Percentiles rank a stretch among this genome's conserved stretches.
Conservation (phyloP, 2,888 invertebrate genomes). For the Lochmaea capreae region DNA sequence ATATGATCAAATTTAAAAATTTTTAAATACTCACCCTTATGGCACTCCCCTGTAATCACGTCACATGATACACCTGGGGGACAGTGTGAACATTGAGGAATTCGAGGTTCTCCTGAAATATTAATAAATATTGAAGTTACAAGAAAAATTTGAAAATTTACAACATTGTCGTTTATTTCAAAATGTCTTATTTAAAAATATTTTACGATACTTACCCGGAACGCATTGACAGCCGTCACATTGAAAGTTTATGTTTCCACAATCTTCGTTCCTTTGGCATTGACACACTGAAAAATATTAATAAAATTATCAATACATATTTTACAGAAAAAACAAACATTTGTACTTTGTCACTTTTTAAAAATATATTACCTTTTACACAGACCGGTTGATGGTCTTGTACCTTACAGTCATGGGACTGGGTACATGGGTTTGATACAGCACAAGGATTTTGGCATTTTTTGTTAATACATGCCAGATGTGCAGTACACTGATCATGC, state of each 20-base stretch:
- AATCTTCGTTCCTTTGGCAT: constrained; percentile 77
- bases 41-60: constrained; percentile 83
- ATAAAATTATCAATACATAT: too few relatives aligned
- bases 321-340: neutral
- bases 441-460: constrained; percentile 87
- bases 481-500: constrained; percentile 82
- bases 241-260: constrained; percentile 69
- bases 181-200: neutral
- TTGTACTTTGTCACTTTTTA: too few relatives aligned
- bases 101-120: constrained; percentile 54
- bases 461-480: constrained; percentile 82
- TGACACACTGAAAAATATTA: constrained; percentile 70
- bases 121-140: constrained; percentile 5
- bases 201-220: constrained; percentile 64
- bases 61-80: constrained; percentile 83
- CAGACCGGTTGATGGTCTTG: constrained; percentile 87
- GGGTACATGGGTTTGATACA: constrained; percentile 78
- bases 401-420: constrained; percentile 84
- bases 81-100: constrained; percentile 77
- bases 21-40: constrained; percentile 76
- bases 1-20: constrained; percentile 24
- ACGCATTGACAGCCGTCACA: constrained; percentile 81
- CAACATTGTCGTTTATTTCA: too few relatives aligned
- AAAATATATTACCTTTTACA: constrained; percentile 74
- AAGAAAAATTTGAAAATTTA: too few relatives aligned